phyloP scores from a whole-genome alignment of 1,140 invertebrate species.

The Dufourea novaeangliae region DNA sequence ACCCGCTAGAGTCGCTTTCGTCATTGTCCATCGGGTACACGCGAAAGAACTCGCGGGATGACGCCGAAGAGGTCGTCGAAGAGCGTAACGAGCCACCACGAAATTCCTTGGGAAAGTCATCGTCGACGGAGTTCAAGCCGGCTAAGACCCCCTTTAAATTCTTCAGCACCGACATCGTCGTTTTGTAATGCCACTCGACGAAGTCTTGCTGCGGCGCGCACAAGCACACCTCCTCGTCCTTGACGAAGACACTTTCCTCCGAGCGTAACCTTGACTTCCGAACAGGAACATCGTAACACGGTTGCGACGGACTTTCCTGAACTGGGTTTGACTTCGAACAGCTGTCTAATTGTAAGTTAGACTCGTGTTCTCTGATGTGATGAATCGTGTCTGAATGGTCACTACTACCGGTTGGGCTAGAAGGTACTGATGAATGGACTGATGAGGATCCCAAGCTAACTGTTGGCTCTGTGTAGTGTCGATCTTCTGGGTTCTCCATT shows the following conservation, averaged over 20 bases:
- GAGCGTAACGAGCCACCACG: background rate
- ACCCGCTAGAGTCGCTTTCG: background rate
- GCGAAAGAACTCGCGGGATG: background rate
- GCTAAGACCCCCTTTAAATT: background rate
- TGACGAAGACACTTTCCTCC: slow-evolving; percentile 18
- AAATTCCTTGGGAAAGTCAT: background rate
- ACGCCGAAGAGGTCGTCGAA: background rate
- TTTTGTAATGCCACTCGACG: slow-evolving; percentile 3
- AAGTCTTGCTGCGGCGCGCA: background rate
- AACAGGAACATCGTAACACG: slow-evolving; percentile 14
- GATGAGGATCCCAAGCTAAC: background rate
- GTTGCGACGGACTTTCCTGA: slow-evolving; percentile 3
- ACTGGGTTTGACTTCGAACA: background rate
- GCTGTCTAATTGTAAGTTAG: background rate
- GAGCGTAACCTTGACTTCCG: slow-evolving; percentile 38
- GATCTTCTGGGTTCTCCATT: background rate
- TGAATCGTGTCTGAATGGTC: too few species aligned
- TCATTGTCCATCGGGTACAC: too few species aligned
- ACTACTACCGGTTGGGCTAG: background rate
- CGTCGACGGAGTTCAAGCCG: background rate
- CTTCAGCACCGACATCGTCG: slow-evolving; percentile 1
- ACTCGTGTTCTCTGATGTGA: background rate
- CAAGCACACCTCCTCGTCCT: slow-evolving; percentile 3
- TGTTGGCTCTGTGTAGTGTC: background rate
- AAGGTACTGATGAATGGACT: background rate